Conservation (phyloP, 2,113 vertebrate genomes). For the Anas platyrhynchos region DNA sequence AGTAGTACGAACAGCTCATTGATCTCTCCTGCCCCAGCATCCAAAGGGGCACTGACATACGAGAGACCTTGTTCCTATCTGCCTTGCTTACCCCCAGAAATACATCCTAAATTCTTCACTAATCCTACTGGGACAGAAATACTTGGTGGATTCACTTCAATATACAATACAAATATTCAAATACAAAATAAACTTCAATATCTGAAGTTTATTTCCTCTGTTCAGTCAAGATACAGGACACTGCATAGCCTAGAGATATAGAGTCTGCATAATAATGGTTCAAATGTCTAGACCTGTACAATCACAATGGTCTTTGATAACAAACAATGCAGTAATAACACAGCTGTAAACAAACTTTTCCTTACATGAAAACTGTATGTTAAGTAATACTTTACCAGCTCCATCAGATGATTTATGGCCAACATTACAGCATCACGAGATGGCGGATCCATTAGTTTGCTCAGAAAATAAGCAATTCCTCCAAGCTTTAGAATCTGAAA, state of each 20-base stretch:
- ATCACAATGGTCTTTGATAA: background rate
- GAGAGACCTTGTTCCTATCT: accelerated
- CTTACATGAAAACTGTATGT: background rate
- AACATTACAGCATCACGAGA: slow-evolving; percentile 85
- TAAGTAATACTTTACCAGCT: slow-evolving; percentile 83
- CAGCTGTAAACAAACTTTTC: background rate
- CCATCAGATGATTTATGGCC: slow-evolving; percentile 90
- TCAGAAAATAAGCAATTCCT: slow-evolving; percentile 88
- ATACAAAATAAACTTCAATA: too few species aligned
- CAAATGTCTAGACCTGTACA: background rate
- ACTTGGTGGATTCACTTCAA: background rate
- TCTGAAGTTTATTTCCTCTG: background rate
- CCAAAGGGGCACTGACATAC: background rate
- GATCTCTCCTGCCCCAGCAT: background rate
- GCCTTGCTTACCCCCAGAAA: background rate
- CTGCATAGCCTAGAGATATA: background rate
- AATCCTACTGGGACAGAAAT: background rate
- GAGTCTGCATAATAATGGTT: background rate
- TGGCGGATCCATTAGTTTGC: slow-evolving; percentile 90
- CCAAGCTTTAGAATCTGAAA: slow-evolving; percentile 93
- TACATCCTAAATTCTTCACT: background rate
- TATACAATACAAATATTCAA: too few species aligned
- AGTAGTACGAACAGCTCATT: accelerated
- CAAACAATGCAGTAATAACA: accelerated
- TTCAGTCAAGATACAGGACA: background rate